phyloP scores from a whole-genome alignment of 2,888 invertebrate genomes.

The Sarcophaga variegata region DNA sequence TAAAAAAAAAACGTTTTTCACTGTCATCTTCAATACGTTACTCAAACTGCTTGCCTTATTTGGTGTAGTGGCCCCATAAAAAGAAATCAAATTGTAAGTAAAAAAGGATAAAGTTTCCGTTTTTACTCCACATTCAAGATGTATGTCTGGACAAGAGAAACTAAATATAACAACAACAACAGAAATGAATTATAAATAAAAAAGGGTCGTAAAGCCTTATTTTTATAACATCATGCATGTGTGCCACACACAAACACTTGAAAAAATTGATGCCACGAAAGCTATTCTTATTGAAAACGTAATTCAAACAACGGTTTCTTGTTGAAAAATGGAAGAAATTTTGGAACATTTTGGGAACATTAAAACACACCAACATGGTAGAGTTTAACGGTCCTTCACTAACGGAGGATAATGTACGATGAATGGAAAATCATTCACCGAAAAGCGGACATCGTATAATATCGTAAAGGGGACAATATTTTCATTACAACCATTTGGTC shows the following conservation, averaged over 20 bases:
- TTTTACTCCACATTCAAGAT: slow-evolving; percentile 41
- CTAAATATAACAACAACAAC: slow-evolving; percentile 5
- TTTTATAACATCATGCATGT: slow-evolving; percentile 11
- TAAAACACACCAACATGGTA: too few relatives aligned
- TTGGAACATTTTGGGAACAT: too few relatives aligned
- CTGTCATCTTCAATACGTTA: background rate
- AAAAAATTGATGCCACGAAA: background rate
- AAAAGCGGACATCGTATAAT: too few relatives aligned
- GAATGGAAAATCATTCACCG: too few relatives aligned
- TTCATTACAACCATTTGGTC: too few relatives aligned
- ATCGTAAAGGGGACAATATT: too few relatives aligned
- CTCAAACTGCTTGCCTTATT: background rate
- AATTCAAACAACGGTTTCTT: too few relatives aligned
- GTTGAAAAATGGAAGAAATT: too few relatives aligned
- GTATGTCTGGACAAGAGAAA: slow-evolving; percentile 40
- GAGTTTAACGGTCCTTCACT: too few relatives aligned
- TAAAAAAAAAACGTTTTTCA: too few relatives aligned
- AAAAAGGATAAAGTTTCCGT: slow-evolving; percentile 54
- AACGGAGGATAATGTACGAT: too few relatives aligned
- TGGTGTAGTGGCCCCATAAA: slow-evolving; percentile 28
- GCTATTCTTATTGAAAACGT: too few relatives aligned
- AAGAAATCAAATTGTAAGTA: slow-evolving; percentile 49
- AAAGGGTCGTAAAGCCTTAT: slow-evolving; percentile 63
- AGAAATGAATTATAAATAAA: slow-evolving; percentile 50
- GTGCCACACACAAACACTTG: slow-evolving; percentile 12